Conservation (phyloP, 2,888 invertebrate species). For the Cabera pusaria region DNA sequence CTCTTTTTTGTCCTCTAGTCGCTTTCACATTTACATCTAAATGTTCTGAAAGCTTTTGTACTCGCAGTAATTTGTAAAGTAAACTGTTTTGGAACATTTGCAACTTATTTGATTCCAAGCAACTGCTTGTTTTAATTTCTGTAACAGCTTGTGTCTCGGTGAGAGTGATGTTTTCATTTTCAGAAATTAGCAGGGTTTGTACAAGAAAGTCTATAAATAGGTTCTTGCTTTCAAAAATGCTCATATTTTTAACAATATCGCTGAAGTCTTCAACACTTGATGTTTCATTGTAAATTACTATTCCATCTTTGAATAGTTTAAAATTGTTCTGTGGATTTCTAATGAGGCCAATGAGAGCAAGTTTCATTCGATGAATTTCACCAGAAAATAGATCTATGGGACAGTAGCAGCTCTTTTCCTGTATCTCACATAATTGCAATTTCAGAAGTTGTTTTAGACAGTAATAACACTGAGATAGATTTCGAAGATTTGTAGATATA, state of each 20-base stretch:
- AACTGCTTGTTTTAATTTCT: constrained; percentile 28
- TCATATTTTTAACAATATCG: constrained; percentile 38
- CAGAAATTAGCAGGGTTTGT: constrained; percentile 51
- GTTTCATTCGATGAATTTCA: constrained; percentile 76
- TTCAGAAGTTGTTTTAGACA: constrained; percentile 83
- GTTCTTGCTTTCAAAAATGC: constrained; percentile 39
- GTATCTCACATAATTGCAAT: constrained; percentile 77
- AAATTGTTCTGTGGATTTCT: constrained; percentile 86
- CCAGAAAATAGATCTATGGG: constrained; percentile 89
- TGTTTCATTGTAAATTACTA: constrained; percentile 52
- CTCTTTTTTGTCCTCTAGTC: constrained; percentile 29
- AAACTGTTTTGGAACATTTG: constrained; percentile 36
- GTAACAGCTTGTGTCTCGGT: constrained; percentile 29
- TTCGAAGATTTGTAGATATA: constrained; percentile 56
- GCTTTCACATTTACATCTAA: constrained; percentile 25
- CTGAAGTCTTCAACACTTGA: constrained; percentile 38
- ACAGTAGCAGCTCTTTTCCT: constrained; percentile 84
- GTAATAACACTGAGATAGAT: constrained; percentile 76
- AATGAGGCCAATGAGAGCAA: constrained; percentile 74
- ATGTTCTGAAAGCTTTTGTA: constrained; percentile 58
- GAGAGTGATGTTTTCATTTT: too few relatives aligned
- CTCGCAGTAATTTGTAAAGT: constrained; percentile 49
- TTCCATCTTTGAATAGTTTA: constrained; percentile 79
- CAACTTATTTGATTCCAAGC: constrained; percentile 31
- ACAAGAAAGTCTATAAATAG: constrained; percentile 59